phyloP scores from a whole-genome alignment of 2,113 vertebrate species.

The Myocastor coypus region DNA sequence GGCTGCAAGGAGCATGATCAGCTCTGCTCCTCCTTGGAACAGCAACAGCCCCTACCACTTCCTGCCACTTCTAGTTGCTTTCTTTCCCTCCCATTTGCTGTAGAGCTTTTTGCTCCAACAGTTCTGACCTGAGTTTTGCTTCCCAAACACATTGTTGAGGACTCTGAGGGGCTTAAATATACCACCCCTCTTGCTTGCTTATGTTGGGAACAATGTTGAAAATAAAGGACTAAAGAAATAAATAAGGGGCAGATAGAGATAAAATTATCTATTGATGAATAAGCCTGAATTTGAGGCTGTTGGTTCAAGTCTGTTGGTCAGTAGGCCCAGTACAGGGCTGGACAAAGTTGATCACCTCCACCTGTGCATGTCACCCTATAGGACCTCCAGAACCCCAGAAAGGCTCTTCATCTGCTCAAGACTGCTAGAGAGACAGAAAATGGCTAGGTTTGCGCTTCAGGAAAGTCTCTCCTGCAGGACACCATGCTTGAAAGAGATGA shows the following conservation, averaged over 20 bases:
- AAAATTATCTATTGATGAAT: background rate
- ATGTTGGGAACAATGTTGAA: background rate
- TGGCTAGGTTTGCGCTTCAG: background rate
- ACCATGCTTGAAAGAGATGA: background rate
- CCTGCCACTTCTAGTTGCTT: background rate
- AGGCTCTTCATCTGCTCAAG: background rate
- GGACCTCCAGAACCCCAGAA: background rate
- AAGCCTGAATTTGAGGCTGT: background rate
- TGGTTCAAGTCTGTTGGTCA: background rate
- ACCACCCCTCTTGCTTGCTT: background rate
- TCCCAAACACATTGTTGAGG: background rate
- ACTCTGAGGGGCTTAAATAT: background rate
- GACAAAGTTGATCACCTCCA: background rate
- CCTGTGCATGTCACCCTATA: background rate
- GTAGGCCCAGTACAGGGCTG: background rate
- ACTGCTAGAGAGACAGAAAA: background rate
- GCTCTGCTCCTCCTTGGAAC: background rate
- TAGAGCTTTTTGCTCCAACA: background rate
- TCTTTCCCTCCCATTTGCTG: background rate
- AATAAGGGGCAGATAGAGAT: background rate
- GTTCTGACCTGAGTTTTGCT: background rate
- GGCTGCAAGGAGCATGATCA: accelerated
- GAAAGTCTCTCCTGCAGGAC: background rate
- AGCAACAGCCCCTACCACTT: background rate
- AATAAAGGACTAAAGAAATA: slow-evolving; percentile 9